Conservation (phyloP, 2,113 vertebrate species). For the Coturnix japonica region DNA sequence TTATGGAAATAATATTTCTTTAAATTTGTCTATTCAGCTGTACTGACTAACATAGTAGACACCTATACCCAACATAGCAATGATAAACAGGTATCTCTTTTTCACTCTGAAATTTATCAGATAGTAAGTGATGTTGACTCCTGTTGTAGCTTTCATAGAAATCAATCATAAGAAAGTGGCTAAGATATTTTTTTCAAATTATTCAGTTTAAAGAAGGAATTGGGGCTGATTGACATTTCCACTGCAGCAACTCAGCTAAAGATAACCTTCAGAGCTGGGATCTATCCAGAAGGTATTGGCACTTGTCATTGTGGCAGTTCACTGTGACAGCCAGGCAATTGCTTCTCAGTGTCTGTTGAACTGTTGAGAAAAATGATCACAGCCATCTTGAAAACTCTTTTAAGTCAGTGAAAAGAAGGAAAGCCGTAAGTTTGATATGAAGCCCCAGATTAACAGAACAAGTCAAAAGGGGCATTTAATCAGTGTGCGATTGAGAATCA, state of each 20-base stretch:
- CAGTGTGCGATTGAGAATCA: neutral
- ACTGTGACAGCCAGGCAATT: neutral
- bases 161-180: neutral
- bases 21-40: neutral
- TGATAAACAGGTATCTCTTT: neutral
- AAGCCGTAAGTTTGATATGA: neutral
- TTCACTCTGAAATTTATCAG: neutral
- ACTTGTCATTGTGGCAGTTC: neutral
- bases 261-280: neutral
- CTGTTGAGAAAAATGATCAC: neutral
- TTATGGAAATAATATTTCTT: neutral
- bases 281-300: neutral
- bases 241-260: neutral
- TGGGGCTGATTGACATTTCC: neutral
- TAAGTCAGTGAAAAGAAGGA: neutral
- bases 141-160: neutral
- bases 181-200: neutral
- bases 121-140: neutral
- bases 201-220: neutral
- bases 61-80: neutral
- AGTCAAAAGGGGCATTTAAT: neutral
- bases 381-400: neutral
- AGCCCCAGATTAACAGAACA: neutral
- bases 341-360: neutral
- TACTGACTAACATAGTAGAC: neutral